These are phyloP conservation scores for Nasonia giraulti DNA, from an alignment of 1,140 invertebrate species.

Conservation along the genomic window DNA sequence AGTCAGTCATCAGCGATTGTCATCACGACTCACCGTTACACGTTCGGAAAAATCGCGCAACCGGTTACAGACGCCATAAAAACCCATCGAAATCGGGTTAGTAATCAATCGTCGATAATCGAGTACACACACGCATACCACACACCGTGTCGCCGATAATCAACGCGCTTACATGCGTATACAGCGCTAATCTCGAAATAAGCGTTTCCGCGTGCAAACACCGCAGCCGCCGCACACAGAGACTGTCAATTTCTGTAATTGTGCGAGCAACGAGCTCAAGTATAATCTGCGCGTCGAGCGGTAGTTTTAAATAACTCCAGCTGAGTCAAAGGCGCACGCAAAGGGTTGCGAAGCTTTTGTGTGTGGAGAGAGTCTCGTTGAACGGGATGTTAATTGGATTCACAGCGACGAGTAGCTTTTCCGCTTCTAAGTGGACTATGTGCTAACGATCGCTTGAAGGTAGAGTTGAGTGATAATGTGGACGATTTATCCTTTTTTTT, in stretches of 20 bases:
- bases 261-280: not conserved
- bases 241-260: conserved; percentile 22
- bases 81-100: not conserved
- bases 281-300: not conserved
- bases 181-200: not conserved
- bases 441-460: not conserved
- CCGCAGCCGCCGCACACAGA: too few relatives aligned
- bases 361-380: not conserved
- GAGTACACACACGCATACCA: too few relatives aligned
- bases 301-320: not conserved
- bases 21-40: too few relatives aligned
- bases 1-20: too few relatives aligned
- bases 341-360: not conserved
- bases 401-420: not conserved
- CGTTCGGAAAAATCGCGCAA: too few relatives aligned
- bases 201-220: not conserved
- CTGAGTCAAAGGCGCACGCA: not conserved
- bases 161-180: too few relatives aligned
- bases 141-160: not conserved
- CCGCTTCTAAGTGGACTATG: not conserved
- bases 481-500: too few relatives aligned
- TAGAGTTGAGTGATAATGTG: not conserved
- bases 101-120: not conserved
- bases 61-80: too few relatives aligned
- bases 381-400: conserved; percentile 29